Evolutionary conservation across 2,797 vertebrate genomes (phyloP).

Genomic region (Schizopygopsis malacanthus): DNA sequence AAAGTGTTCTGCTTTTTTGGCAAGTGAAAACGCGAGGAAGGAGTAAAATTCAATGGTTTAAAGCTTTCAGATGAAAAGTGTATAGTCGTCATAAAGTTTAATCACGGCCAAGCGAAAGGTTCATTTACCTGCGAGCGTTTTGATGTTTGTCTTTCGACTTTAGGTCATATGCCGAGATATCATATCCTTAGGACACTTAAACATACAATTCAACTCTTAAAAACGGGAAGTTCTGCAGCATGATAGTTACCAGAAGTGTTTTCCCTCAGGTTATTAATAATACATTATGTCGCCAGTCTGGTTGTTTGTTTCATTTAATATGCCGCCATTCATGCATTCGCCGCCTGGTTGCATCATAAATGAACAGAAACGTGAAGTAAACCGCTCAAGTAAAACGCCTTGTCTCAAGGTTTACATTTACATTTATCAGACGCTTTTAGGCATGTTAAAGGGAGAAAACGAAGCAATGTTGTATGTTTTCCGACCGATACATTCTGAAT

Average conservation of each 20-base stretch:
- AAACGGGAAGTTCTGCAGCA: not conserved
- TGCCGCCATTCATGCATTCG: constrained; percentile 70
- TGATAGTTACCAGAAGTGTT: constrained; percentile 67
- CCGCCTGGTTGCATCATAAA: constrained; percentile 58
- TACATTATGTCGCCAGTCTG: constrained; percentile 70
- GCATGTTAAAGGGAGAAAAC: not conserved
- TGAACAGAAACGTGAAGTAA: constrained; percentile 52
- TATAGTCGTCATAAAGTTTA: not conserved
- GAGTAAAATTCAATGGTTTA: not conserved
- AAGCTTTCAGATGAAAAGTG: not conserved
- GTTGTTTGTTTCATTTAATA: constrained; percentile 68
- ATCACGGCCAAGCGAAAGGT: not conserved
- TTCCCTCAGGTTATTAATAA: constrained; percentile 71
- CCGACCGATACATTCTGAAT: not conserved
- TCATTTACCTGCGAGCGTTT: not conserved
- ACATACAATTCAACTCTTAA: not conserved
- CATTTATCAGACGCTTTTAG: not conserved
- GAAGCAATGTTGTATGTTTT: not conserved
- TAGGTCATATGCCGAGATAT: not conserved
- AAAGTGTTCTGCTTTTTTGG: not conserved
- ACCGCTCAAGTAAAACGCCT: not conserved
- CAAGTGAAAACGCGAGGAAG: constrained; percentile 7
- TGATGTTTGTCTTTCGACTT: not conserved
- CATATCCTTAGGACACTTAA: not conserved
- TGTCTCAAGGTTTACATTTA: not conserved